A percentile compares a stretch with the other conserved stretches of the same genome.
These are phyloP conservation scores for Naja naja DNA, from an alignment of 2,113 vertebrate species.

Conservation along the genomic window DNA sequence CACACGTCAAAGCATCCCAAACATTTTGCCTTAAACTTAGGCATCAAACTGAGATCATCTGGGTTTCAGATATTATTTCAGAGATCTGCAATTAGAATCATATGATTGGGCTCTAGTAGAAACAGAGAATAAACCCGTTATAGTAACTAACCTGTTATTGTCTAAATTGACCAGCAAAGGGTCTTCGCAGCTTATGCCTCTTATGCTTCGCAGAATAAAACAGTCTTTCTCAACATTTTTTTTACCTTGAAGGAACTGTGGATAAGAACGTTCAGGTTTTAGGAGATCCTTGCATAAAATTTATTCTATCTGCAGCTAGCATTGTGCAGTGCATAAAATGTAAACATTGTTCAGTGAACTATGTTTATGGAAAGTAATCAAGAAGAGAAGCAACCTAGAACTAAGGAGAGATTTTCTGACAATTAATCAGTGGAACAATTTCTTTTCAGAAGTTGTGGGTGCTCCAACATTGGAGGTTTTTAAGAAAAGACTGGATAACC, in stretches of 20 bases:
- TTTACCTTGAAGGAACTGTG: not conserved
- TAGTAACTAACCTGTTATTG: not conserved
- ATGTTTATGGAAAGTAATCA: not conserved
- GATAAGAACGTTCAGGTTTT: not conserved
- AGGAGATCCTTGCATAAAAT: not conserved
- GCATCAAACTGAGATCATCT: not conserved
- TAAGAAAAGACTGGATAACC: not conserved
- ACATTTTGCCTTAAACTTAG: not conserved
- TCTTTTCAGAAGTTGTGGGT: not conserved
- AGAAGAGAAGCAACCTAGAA: not conserved
- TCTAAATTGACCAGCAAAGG: not conserved
- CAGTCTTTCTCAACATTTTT: not conserved
- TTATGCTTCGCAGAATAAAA: not conserved
- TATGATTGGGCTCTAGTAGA: not conserved
- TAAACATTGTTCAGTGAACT: not conserved
- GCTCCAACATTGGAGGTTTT: not conserved
- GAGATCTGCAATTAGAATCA: not conserved
- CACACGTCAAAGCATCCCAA: not conserved
- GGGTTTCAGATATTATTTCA: too few relatives aligned
- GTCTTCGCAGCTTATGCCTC: not conserved
- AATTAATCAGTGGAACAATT: not conserved
- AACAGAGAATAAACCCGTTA: not conserved
- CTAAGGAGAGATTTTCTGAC: not conserved
- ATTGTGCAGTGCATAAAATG: not conserved
- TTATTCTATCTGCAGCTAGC: not conserved